Conservation (phyloP, 2,797 vertebrate genomes). For the Betta splendens region DNA sequence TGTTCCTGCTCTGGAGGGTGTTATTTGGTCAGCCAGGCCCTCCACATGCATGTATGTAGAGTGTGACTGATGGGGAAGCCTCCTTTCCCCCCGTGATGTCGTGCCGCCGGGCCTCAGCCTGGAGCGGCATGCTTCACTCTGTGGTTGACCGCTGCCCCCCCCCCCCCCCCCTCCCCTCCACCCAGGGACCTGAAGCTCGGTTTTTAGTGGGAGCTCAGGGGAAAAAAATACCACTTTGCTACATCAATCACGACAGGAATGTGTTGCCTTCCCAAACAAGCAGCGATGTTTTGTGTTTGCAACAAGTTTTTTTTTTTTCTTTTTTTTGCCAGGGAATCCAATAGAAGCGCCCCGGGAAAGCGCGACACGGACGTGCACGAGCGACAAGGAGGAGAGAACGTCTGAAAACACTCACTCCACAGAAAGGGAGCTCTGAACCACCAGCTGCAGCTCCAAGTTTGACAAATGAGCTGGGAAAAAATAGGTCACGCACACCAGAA, state of each 20-base stretch:
- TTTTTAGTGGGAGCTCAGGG: slow-evolving; percentile 37
- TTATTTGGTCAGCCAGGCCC: slow-evolving; percentile 59
- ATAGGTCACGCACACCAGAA: slow-evolving; percentile 78
- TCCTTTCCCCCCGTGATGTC: slow-evolving; percentile 66
- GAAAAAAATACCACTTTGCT: slow-evolving; percentile 31
- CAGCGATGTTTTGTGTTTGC: slow-evolving; percentile 27
- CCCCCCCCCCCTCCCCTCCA: slow-evolving; percentile 69
- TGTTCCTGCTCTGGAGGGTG: slow-evolving; percentile 53
- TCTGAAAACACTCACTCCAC: slow-evolving; percentile 61
- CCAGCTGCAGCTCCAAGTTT: slow-evolving; percentile 61
- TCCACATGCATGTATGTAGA: slow-evolving; percentile 45
- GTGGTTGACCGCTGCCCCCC: slow-evolving; percentile 78
- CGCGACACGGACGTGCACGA: slow-evolving; percentile 62
- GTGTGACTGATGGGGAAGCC: slow-evolving; percentile 45
- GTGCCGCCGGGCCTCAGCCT: slow-evolving; percentile 61
- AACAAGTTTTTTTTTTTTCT: slow-evolving; percentile 8
- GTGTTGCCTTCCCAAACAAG: slow-evolving; percentile 29
- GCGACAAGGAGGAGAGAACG: slow-evolving; percentile 62
- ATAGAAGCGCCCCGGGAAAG: slow-evolving; percentile 64
- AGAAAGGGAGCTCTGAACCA: slow-evolving; percentile 59
- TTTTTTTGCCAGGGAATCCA: slow-evolving; percentile 35
- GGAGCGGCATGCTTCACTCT: slow-evolving; percentile 60
- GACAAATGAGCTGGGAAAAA: slow-evolving; percentile 71
- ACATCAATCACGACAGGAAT: slow-evolving; percentile 34
- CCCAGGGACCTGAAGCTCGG: slow-evolving; percentile 47